phyloP scores from a whole-genome alignment of 2,888 invertebrate species.

The Seira ritae region DNA sequence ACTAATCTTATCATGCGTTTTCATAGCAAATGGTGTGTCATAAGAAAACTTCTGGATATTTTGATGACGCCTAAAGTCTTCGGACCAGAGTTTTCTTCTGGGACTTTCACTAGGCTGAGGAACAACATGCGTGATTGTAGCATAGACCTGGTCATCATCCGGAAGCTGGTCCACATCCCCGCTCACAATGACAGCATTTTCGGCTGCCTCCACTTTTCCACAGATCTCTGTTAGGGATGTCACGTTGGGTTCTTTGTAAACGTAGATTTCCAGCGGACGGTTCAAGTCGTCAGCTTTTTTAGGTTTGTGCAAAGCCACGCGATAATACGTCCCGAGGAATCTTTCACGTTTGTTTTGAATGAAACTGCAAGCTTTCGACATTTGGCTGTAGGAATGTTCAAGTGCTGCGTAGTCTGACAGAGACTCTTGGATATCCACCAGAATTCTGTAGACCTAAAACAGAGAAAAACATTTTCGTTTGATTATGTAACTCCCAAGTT shows the following conservation, averaged over 20 bases:
- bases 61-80: constrained; percentile 73
- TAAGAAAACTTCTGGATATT: constrained; percentile 72
- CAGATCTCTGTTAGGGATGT: constrained; percentile 72
- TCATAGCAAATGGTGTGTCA: constrained; percentile 73
- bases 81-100: constrained; percentile 72
- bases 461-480: neutral
- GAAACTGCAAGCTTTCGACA: constrained; percentile 70
- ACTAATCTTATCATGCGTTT: constrained; percentile 71
- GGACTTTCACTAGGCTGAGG: constrained; percentile 73
- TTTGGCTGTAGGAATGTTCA: constrained; percentile 73
- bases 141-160: constrained; percentile 71
- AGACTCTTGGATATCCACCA: constrained; percentile 73
- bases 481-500: no score
- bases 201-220: constrained; percentile 71
- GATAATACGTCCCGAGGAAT: constrained; percentile 71
- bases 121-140: constrained; percentile 72
- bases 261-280: constrained; percentile 69
- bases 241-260: constrained; percentile 73
- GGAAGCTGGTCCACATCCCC: constrained; percentile 71
- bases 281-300: constrained; percentile 55
- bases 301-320: constrained; percentile 70
- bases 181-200: constrained; percentile 70
- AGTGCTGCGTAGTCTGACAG: constrained; percentile 72
- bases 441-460: constrained; percentile 71
- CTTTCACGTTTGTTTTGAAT: constrained; percentile 73